Conservation (phyloP, 2,888 invertebrate species). For the Charanyca ferruginea region DNA sequence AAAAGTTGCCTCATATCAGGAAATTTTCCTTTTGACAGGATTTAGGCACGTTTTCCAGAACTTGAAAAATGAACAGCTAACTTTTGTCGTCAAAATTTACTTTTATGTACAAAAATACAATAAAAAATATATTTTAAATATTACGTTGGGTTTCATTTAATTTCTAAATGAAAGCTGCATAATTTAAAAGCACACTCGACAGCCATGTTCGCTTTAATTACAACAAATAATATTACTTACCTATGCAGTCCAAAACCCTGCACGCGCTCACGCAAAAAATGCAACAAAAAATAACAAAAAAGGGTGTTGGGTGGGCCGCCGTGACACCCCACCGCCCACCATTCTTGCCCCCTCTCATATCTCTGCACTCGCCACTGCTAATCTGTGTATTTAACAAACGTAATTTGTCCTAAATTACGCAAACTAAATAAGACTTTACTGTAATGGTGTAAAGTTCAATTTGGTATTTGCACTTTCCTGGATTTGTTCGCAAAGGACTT, state of each 20-base stretch:
- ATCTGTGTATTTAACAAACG: slow-evolving; percentile 86
- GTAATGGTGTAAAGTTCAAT: slow-evolving; percentile 54
- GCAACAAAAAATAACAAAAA: slow-evolving; percentile 86
- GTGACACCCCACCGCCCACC: slow-evolving; percentile 77
- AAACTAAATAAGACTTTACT: slow-evolving; percentile 67
- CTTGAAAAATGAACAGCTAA: neutral
- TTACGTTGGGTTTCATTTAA: neutral
- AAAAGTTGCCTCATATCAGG: no score
- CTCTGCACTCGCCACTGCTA: slow-evolving; percentile 89
- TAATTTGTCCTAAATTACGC: slow-evolving; percentile 74
- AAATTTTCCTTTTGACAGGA: no score
- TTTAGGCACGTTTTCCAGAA: no score
- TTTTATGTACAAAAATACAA: neutral
- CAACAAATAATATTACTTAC: slow-evolving; percentile 67
- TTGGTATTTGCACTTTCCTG: slow-evolving; percentile 51
- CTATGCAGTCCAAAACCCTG: slow-evolving; percentile 78
- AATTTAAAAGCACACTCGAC: slow-evolving; percentile 35
- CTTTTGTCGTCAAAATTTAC: no score
- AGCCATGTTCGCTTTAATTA: slow-evolving; percentile 47
- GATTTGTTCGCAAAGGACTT: slow-evolving; percentile 77
- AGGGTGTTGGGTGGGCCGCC: slow-evolving; percentile 83
- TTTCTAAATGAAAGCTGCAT: neutral
- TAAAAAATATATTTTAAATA: neutral
- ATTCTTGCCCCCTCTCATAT: slow-evolving; percentile 80
- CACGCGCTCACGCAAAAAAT: slow-evolving; percentile 86